phyloP scores from a whole-genome alignment of 2,888 invertebrate genomes.

The Chirona hameri region DNA sequence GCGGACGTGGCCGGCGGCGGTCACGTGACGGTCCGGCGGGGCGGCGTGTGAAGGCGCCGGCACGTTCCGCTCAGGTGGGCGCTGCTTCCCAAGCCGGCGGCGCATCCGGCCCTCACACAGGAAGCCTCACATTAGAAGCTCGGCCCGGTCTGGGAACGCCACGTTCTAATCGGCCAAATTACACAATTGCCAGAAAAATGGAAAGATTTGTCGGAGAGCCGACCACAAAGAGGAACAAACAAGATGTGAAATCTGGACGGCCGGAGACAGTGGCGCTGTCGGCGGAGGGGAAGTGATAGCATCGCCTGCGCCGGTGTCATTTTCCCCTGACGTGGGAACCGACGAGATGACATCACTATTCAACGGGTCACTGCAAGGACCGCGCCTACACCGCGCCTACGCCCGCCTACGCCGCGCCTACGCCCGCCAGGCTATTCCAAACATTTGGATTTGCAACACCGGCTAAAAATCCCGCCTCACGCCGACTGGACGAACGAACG shows the following conservation, averaged over 20 bases:
- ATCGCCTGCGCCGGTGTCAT: neutral
- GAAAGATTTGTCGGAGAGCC: conserved; percentile 8
- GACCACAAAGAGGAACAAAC: conserved; percentile 13
- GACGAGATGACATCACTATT: neutral
- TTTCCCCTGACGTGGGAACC: neutral
- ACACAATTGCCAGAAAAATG: conserved; percentile 28
- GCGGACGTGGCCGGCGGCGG: neutral
- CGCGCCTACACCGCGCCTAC: too few relatives aligned
- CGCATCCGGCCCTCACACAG: neutral
- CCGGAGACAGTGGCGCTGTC: neutral
- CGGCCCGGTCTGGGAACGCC: conserved; percentile 7
- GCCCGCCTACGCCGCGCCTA: too few relatives aligned
- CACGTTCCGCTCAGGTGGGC: conserved; percentile 14
- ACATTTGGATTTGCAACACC: neutral
- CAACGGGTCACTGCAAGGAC: neutral
- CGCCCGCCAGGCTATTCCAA: neutral
- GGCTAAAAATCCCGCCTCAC: neutral
- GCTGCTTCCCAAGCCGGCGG: conserved; percentile 22
- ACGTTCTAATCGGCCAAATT: conserved; percentile 26
- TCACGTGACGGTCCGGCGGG: too few relatives aligned
- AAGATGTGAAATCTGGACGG: conserved; percentile 13
- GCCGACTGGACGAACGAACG: neutral
- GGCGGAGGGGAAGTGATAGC: neutral
- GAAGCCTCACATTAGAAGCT: conserved; percentile 28
- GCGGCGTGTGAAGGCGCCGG: conserved; percentile 8